Percentiles rank a stretch among this genome's conserved stretches.
phyloP scores from a whole-genome alignment of 2,797 vertebrate species.

The Propithecus perrieri region DNA sequence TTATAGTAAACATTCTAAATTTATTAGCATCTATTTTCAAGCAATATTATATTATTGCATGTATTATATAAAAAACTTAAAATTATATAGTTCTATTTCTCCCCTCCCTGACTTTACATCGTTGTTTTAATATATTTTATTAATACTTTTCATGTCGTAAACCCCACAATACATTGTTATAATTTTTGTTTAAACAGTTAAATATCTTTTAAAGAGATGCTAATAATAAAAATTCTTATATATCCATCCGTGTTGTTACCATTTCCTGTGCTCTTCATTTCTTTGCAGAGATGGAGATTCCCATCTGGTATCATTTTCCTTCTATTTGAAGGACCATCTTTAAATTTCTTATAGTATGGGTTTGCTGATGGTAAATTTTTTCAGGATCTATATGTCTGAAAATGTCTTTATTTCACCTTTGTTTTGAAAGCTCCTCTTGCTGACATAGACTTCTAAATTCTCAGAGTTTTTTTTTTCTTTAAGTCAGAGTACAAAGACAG shows the following conservation, averaged over 20 bases:
- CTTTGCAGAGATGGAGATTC: neutral
- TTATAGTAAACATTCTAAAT: neutral
- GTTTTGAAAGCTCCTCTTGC: neutral
- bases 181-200: neutral
- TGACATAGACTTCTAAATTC: neutral
- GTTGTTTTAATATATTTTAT: neutral
- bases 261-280: neutral
- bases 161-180: neutral
- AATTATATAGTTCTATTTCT: neutral
- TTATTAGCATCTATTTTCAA: neutral
- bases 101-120: neutral
- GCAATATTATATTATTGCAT: neutral
- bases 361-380: neutral
- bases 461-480: neutral
- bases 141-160: neutral
- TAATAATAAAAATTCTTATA: neutral
- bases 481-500: neutral
- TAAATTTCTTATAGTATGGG: neutral
- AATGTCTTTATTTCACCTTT: neutral
- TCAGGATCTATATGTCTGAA: neutral
- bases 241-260: neutral
- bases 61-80: neutral
- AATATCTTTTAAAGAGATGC: neutral
- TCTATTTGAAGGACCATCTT: neutral
- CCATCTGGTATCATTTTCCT: too few relatives aligned